A percentile compares a stretch with the other conserved stretches of the same genome.
Conservation (phyloP, 2,888 invertebrate genomes). For the Drosophila maculinotata region DNA sequence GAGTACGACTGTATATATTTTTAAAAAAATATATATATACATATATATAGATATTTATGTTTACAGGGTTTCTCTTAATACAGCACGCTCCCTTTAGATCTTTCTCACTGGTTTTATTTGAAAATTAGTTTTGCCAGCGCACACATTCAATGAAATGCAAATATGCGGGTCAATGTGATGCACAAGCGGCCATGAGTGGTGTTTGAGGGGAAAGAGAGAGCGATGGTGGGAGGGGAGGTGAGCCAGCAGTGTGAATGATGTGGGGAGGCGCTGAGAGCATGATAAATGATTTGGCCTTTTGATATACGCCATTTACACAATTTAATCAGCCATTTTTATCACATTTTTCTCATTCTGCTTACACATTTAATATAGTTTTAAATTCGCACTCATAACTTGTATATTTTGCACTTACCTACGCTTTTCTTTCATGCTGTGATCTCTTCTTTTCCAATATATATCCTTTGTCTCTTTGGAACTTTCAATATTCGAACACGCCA, state of each 20-base stretch:
- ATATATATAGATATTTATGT: too few relatives aligned
- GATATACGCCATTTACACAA: background rate
- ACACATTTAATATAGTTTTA: too few relatives aligned
- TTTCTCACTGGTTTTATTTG: conserved; percentile 6
- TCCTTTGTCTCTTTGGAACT: background rate
- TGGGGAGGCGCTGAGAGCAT: conserved; percentile 5
- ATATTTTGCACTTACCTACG: too few relatives aligned
- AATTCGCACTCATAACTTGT: too few relatives aligned
- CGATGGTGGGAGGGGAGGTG: background rate
- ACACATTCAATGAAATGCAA: conserved; percentile 52
- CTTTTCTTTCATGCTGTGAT: background rate
- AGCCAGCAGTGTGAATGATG: background rate
- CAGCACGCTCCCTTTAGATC: background rate
- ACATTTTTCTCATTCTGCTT: too few relatives aligned
- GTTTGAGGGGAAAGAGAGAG: too few relatives aligned
- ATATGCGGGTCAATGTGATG: conserved; percentile 12
- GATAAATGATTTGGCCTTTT: conserved; percentile 5
- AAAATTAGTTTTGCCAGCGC: conserved; percentile 58
- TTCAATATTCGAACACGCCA: conserved; percentile 18
- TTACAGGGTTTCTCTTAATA: conserved; percentile 2
- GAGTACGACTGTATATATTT: too few relatives aligned
- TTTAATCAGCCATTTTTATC: conserved; percentile 5
- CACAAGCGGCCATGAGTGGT: too few relatives aligned
- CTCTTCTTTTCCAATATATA: background rate
- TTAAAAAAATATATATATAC: too few relatives aligned